These are phyloP conservation scores for Drosophila prosaltans DNA, from an alignment of 1,140 invertebrate species.

Conservation along the genomic window DNA sequence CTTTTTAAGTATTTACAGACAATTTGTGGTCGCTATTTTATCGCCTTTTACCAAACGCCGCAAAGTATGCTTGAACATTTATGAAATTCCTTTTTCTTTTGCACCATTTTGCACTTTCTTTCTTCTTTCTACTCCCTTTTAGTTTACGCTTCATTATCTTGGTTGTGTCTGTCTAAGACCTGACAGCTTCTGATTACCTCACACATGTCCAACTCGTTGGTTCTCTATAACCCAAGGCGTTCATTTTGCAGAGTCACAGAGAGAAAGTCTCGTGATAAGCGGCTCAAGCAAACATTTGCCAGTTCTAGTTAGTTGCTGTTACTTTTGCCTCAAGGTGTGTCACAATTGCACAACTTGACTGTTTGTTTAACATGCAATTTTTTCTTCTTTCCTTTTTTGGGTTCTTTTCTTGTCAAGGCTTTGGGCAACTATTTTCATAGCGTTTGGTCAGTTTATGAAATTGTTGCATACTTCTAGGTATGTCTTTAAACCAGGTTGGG, in stretches of 20 bases:
- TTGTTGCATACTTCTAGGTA: background rate
- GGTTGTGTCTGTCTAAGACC: constrained; percentile 7
- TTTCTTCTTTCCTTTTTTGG: constrained; percentile 22
- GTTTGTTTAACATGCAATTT: constrained; percentile 17
- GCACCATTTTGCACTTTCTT: no score
- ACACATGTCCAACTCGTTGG: constrained; percentile 6
- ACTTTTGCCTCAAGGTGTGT: constrained; percentile 52
- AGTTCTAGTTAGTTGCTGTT: constrained; percentile 30
- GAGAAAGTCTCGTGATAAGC: constrained; percentile 13
- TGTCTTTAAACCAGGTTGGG: constrained; percentile 6
- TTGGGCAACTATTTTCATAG: background rate
- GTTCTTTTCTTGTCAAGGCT: background rate
- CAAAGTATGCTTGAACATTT: constrained; percentile 55
- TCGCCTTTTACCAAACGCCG: constrained; percentile 29
- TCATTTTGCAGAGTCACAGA: constrained; percentile 10
- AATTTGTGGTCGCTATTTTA: constrained; percentile 67
- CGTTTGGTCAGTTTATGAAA: background rate
- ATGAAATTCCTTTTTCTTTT: background rate
- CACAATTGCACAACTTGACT: constrained; percentile 53
- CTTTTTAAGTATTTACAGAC: constrained; percentile 78
- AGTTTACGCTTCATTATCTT: constrained; percentile 68
- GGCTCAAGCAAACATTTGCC: constrained; percentile 50
- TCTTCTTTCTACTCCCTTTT: constrained; percentile 38
- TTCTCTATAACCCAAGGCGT: constrained; percentile 5
- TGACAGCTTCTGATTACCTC: constrained; percentile 17